These are phyloP conservation scores for Eristalis intricaria DNA, from an alignment of 2,888 invertebrate species.

Conservation along the genomic window DNA sequence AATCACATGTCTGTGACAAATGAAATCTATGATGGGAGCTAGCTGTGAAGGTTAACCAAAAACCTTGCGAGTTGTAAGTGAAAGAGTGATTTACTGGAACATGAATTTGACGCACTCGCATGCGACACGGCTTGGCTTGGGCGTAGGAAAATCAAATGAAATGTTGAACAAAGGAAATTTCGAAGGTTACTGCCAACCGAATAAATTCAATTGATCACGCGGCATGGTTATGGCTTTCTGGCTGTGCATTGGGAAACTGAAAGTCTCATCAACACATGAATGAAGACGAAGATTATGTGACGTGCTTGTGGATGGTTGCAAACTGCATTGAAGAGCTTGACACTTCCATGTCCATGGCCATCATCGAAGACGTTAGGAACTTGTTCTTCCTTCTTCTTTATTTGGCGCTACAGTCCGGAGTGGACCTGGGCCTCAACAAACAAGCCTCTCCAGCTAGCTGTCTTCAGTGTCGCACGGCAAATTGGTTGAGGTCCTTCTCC, in stretches of 20 bases:
- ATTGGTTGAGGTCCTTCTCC: no score
- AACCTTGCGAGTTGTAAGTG: neutral
- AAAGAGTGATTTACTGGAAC: neutral
- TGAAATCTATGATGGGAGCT: neutral
- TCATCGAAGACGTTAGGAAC: no score
- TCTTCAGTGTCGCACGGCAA: no score
- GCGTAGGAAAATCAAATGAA: neutral
- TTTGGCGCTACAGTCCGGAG: no score
- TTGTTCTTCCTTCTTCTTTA: no score
- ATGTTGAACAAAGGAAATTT: neutral
- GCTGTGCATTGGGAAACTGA: neutral
- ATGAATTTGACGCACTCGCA: neutral
- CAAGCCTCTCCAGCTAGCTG: no score
- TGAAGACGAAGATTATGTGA: neutral
- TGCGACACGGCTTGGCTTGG: neutral
- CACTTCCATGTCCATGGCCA: no score
- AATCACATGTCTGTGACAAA: neutral
- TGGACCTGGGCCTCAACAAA: no score
- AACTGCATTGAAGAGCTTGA: no score
- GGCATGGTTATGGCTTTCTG: neutral
- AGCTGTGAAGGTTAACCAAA: neutral
- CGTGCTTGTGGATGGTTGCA: neutral
- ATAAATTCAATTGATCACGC: neutral
- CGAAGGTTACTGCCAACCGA: neutral
- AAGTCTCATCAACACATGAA: neutral